A percentile compares a stretch with the other conserved stretches of the same genome.
Conservation (phyloP, 2,797 vertebrate genomes). For the Chrysocyon brachyurus region DNA sequence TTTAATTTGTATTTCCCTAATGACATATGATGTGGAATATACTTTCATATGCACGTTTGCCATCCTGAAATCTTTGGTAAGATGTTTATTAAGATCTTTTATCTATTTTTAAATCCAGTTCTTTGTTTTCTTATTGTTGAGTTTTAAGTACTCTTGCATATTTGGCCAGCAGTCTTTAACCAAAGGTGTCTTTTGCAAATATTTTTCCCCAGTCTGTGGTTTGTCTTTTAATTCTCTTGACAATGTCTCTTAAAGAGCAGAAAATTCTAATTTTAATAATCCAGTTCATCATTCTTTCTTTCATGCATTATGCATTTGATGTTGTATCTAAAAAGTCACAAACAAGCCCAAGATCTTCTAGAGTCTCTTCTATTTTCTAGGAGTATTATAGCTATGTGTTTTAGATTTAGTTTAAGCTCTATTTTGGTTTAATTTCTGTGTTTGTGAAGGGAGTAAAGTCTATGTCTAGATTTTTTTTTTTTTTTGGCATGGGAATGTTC, state of each 20-base stretch:
- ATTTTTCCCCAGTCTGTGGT: background rate
- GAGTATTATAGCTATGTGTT: background rate
- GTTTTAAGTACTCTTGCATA: background rate
- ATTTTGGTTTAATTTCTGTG: background rate
- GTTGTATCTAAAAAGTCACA: background rate
- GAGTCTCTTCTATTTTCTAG: background rate
- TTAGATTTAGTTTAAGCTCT: background rate
- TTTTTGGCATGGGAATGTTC: background rate
- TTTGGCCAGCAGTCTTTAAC: conserved; percentile 42
- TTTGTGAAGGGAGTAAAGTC: background rate
- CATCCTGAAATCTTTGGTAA: background rate
- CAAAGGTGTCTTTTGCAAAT: conserved; percentile 2
- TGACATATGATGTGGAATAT: background rate
- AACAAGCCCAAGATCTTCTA: background rate
- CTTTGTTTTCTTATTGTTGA: background rate
- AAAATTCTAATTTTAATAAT: background rate
- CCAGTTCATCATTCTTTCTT: background rate
- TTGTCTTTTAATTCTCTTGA: background rate
- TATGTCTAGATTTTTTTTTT: background rate
- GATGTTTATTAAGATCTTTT: background rate
- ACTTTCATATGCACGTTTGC: background rate
- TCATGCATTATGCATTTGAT: background rate
- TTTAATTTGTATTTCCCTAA: conserved; percentile 5
- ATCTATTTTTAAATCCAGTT: background rate
- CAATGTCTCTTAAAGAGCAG: background rate